These are phyloP conservation scores for Mimumesa dahlbomi DNA, from an alignment of 2,888 invertebrate genomes.

Conservation along the genomic window DNA sequence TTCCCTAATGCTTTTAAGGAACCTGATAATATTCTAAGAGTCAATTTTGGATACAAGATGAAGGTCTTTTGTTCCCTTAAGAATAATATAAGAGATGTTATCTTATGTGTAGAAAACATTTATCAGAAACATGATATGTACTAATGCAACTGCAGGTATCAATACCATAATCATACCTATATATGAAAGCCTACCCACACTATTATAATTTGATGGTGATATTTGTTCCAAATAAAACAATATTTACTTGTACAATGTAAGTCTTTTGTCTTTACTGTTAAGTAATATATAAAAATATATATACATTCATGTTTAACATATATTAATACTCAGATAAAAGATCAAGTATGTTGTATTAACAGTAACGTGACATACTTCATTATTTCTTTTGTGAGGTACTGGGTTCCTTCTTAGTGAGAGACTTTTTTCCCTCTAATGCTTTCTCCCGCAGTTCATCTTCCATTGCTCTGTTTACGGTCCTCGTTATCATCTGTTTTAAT, in stretches of 20 bases:
- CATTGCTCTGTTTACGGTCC: conserved; percentile 86
- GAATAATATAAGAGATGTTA: too few species aligned
- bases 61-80: too few species aligned
- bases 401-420: conserved; percentile 80
- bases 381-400: conserved; percentile 42
- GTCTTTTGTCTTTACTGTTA: conserved; percentile 2
- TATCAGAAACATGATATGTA: too few species aligned
- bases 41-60: too few species aligned
- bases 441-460: conserved; percentile 85
- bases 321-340: conserved; percentile 12
- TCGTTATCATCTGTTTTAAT: conserved; percentile 85
- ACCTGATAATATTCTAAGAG: too few species aligned
- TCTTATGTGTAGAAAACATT: too few species aligned
- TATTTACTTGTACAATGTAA: conserved; percentile 9
- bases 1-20: not conserved
- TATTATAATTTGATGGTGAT: conserved; percentile 9
- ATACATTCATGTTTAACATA: conserved; percentile 9
- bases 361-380: not conserved
- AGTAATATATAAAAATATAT: conserved; percentile 18
- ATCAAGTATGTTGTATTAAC: conserved; percentile 15
- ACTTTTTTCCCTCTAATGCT: conserved; percentile 81
- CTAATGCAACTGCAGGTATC: too few species aligned
- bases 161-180: not conserved
- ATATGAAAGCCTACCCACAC: not conserved
- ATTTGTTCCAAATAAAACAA: conserved; percentile 20